A percentile compares a stretch with the other conserved stretches of the same genome.
Evolutionary conservation across 2,888 invertebrate species (phyloP).

Genomic region (Sturmia bella): DNA sequence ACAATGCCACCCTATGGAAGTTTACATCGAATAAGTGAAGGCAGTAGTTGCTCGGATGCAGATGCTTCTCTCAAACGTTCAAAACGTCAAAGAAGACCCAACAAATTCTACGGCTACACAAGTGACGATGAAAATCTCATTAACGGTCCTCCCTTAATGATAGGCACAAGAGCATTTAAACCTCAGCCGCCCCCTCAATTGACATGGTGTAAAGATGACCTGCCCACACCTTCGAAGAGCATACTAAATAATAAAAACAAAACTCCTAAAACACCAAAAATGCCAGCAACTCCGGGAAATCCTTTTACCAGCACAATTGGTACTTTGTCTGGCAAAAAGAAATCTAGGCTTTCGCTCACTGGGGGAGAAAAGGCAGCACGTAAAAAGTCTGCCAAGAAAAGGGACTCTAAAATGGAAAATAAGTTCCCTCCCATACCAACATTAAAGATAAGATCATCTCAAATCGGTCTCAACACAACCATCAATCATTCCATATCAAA

Average conservation of each 20-base stretch:
- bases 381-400: conserved; percentile 74
- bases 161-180: conserved; percentile 80
- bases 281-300: conserved; percentile 64
- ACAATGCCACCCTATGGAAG: conserved; percentile 69
- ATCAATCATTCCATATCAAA: conserved; percentile 58
- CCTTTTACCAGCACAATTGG: conserved; percentile 22
- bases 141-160: conserved; percentile 75
- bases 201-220: conserved; percentile 89
- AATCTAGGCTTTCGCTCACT: conserved; percentile 38
- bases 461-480: conserved; percentile 70
- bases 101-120: conserved; percentile 93
- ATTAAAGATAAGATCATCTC: conserved; percentile 79
- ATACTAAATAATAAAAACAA: conserved; percentile 74
- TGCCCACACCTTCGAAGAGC: conserved; percentile 83
- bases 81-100: conserved; percentile 90
- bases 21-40: conserved; percentile 77
- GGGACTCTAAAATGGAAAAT: conserved; percentile 71
- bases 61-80: conserved; percentile 87
- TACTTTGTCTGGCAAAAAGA: conserved; percentile 65
- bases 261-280: conserved; percentile 71
- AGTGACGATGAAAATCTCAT: conserved; percentile 89
- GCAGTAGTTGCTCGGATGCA: conserved; percentile 83
- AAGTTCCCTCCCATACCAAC: conserved; percentile 83
- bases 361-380: conserved; percentile 64
- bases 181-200: conserved; percentile 85